These are phyloP conservation scores for Piprites chloris DNA, from an alignment of 2,113 vertebrate genomes.

Conservation along the genomic window DNA sequence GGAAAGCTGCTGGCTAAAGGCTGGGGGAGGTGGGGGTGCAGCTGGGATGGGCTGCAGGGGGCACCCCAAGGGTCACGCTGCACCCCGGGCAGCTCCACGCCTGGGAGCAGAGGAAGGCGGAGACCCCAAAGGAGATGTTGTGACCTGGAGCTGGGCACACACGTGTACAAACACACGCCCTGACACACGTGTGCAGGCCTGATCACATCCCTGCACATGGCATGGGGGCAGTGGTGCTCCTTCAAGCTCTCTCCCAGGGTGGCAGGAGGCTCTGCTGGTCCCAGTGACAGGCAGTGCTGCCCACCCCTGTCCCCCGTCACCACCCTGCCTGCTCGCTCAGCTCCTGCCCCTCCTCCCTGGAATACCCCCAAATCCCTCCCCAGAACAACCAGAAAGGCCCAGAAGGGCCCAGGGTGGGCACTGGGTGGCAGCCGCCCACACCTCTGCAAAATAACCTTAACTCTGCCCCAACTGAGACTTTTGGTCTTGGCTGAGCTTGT, in stretches of 20 bases:
- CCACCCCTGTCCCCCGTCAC: neutral
- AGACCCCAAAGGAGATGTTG: neutral
- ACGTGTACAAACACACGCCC: neutral
- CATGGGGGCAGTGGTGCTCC: neutral
- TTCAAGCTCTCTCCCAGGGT: neutral
- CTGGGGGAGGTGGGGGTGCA: neutral
- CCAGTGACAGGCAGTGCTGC: neutral
- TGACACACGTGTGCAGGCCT: neutral
- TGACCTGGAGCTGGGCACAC: neutral
- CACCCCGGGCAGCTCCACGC: accelerated
- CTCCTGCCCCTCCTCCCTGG: neutral
- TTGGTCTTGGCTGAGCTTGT: accelerated
- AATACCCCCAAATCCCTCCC: neutral
- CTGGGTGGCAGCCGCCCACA: neutral
- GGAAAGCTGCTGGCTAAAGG: neutral
- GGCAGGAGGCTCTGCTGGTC: neutral
- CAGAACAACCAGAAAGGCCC: accelerated
- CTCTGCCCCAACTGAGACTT: neutral
- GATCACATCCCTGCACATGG: accelerated
- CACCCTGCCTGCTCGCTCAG: neutral
- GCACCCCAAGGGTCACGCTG: accelerated
- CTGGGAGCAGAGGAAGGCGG: neutral
- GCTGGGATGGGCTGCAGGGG: neutral
- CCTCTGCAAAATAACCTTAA: neutral
- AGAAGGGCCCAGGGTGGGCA: neutral